Evolutionary conservation across 2,113 vertebrate genomes (phyloP).

Genomic region (Lepidothrix coronata): DNA sequence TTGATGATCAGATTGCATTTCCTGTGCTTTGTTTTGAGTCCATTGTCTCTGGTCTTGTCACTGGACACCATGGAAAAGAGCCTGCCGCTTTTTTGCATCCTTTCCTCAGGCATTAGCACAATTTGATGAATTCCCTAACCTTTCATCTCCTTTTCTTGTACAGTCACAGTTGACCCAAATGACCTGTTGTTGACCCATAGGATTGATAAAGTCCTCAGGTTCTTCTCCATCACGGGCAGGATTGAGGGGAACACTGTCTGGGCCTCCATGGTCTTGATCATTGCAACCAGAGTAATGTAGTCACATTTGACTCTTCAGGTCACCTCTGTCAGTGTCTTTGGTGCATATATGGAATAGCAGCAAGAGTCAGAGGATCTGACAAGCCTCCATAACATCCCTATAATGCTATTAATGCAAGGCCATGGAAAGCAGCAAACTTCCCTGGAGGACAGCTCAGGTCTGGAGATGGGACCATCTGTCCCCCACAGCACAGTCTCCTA

Average conservation of each 20-base stretch:
- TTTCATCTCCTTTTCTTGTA: background rate
- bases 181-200: background rate
- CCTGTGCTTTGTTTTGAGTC: background rate
- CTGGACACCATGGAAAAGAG: background rate
- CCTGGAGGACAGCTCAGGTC: background rate
- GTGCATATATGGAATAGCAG: background rate
- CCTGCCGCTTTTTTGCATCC: background rate
- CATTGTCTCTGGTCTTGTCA: background rate
- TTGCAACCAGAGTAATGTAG: background rate
- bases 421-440: background rate
- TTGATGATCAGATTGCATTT: background rate
- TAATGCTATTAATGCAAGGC: background rate
- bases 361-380: background rate
- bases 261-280: background rate
- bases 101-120: background rate
- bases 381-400: background rate
- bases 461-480: background rate
- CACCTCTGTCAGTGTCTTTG: background rate
- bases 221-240: background rate
- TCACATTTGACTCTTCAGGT: background rate
- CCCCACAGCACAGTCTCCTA: background rate
- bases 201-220: background rate
- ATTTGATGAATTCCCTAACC: fast-evolving
- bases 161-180: background rate
- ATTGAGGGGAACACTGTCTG: background rate